A percentile compares a stretch with the other conserved stretches of the same genome.
These are phyloP conservation scores for Heteractis magnifica DNA, from an alignment of 92 coral and sea anemone genomes.

Conservation along the genomic window DNA sequence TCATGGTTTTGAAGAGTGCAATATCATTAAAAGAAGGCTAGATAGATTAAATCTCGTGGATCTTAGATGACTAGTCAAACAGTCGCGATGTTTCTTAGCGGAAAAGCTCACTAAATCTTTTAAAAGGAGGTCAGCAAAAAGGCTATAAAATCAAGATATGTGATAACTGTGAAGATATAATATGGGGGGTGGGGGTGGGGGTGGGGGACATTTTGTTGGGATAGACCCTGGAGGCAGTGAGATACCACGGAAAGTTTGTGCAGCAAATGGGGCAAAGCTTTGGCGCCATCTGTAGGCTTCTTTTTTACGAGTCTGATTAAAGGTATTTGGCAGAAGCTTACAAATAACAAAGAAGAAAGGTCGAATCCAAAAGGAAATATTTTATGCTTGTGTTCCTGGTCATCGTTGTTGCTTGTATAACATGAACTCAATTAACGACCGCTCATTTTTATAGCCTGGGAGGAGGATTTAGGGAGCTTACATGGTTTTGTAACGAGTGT, in stretches of 20 bases:
- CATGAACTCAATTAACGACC: too few relatives aligned
- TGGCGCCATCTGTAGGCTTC: neutral
- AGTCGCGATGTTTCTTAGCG: neutral
- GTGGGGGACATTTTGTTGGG: neutral
- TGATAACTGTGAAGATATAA: neutral
- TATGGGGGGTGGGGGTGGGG: neutral
- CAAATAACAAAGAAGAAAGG: neutral
- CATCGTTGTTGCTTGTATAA: neutral
- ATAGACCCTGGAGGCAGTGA: neutral
- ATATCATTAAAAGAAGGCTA: too few relatives aligned
- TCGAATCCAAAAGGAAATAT: neutral
- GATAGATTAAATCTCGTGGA: too few relatives aligned
- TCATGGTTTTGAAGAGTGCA: neutral
- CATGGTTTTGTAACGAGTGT: too few relatives aligned
- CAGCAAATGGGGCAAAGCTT: neutral
- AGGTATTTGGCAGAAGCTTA: neutral
- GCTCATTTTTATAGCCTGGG: too few relatives aligned
- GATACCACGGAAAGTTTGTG: neutral
- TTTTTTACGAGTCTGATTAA: neutral
- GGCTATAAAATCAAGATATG: neutral
- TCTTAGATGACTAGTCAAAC: neutral
- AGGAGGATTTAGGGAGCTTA: too few relatives aligned
- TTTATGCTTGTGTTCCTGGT: neutral
- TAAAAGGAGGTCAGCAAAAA: neutral
- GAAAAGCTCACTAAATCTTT: neutral